These are phyloP conservation scores for Drosophila serrata DNA, from an alignment of 1,140 invertebrate genomes.

Conservation along the genomic window DNA sequence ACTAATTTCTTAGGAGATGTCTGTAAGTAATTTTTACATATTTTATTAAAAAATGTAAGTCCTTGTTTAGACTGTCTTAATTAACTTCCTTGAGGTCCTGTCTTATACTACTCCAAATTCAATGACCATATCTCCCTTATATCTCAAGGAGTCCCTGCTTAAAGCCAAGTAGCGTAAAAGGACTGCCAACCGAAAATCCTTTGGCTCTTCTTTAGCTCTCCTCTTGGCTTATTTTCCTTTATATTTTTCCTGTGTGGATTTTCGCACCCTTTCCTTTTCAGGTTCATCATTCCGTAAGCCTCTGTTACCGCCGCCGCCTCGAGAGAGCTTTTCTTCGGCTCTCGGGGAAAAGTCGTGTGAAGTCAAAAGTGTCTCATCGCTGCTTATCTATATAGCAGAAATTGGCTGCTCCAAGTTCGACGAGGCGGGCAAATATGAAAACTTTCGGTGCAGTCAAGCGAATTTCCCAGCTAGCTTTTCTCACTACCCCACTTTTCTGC, in stretches of 20 bases:
- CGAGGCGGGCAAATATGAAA: conserved; percentile 74
- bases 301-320: conserved; percentile 22
- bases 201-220: conserved; percentile 13
- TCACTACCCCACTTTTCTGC: neutral
- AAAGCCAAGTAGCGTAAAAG: conserved; percentile 12
- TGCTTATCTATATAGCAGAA: conserved; percentile 61
- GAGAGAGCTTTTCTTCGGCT: conserved; percentile 32
- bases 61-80: too few relatives aligned
- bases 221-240: conserved; percentile 34
- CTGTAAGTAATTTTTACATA: neutral
- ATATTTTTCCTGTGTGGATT: conserved; percentile 30
- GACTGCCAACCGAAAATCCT: conserved; percentile 4
- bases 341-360: conserved; percentile 29
- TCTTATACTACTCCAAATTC: conserved; percentile 8
- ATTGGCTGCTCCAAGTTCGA: conserved; percentile 74
- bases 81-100: too few relatives aligned
- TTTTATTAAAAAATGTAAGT: too few relatives aligned
- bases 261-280: conserved; percentile 47
- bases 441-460: conserved; percentile 64
- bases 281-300: conserved; percentile 45
- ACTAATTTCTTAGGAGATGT: neutral
- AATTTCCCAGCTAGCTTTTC: conserved; percentile 41
- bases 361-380: conserved; percentile 72
- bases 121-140: neutral
- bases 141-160: neutral